Evolutionary conservation across 2,113 vertebrate genomes (phyloP), one percentile per base, ranked within the genome.

Genomic region (Corydoras maculifer): DNA sequence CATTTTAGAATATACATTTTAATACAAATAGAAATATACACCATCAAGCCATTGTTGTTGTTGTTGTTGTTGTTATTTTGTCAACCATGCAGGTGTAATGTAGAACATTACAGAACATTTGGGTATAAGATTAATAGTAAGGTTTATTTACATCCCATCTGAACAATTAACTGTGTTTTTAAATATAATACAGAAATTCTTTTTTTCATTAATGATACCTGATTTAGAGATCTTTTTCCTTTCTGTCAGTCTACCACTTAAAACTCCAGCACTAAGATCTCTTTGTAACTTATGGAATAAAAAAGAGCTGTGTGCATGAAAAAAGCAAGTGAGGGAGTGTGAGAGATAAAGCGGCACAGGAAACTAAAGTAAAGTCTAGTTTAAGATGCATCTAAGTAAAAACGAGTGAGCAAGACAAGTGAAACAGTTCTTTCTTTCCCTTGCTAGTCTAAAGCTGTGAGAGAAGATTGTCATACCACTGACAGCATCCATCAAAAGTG

Each of bases 401-500:
- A 62, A n/a, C 62, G 32, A 58, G n/a, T 58, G 64, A 76, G 58
- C 14, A 72, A 77, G 65, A 72, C 75, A 65, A 68, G 73, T 32
- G 61, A 61, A 29, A 57, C 31, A 35, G 14, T 61, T 14, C 10
- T 58, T 67, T 76, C 61, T 31, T 58, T 13, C 2, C 69, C 30
- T n/a, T n/a, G 30, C 43, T n/a, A 3, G 68, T 77, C 54, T 57
- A 69, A 13, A 35, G 43, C 49, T 10, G 43, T 11, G 35, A 69
- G 32, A 59, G 49, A 43, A 66, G 32, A 62, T 60, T 57, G 69
- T 73, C 70, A 32, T 67, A 63, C 64, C 2, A 68, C 62, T 72
- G 72, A 62, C 69, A 54, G 65, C 62, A 73, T 76, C 68, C 79
- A 65, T 82, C 71, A 68, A 62, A 84, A 80, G 68, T 67, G 62